Conservation (phyloP, 1,140 invertebrate species). For the Druon quercuslanigerum region DNA sequence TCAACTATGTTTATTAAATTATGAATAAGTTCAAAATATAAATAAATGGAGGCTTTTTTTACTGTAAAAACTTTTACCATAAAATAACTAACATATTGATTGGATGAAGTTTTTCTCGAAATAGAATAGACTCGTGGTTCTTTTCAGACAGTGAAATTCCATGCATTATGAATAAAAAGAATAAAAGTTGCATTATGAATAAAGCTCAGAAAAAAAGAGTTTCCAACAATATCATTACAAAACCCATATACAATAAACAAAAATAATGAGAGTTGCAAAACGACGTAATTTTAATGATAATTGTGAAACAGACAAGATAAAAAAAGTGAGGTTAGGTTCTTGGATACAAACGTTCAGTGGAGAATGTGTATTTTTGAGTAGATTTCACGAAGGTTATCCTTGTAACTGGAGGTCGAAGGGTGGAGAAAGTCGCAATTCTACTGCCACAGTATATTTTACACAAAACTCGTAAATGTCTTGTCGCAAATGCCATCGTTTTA, state of each 20-base stretch:
- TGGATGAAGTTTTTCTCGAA: background rate
- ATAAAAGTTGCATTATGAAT: no score
- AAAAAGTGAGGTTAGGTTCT: constrained; percentile 54
- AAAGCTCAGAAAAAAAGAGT: background rate
- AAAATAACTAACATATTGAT: background rate
- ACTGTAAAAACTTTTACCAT: no score
- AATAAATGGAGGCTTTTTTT: no score
- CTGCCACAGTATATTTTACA: constrained; percentile 64
- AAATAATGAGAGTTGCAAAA: background rate
- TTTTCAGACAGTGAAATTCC: no score
- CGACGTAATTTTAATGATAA: background rate
- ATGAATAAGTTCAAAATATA: no score
- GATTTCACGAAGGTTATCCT: constrained; percentile 49
- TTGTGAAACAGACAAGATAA: background rate
- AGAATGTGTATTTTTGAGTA: constrained; percentile 55
- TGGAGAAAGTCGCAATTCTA: constrained; percentile 48
- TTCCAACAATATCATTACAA: background rate
- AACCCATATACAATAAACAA: background rate
- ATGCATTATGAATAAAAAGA: no score
- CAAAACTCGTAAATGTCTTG: constrained; percentile 59
- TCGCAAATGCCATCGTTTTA: constrained; percentile 64
- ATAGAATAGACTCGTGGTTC: no score
- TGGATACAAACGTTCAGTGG: constrained; percentile 54
- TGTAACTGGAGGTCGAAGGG: constrained; percentile 47
- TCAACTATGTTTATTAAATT: no score